Percentiles rank a stretch among this genome's conserved stretches.
phyloP scores from a whole-genome alignment of 1,140 invertebrate genomes.

The Halictus rubicundus region DNA sequence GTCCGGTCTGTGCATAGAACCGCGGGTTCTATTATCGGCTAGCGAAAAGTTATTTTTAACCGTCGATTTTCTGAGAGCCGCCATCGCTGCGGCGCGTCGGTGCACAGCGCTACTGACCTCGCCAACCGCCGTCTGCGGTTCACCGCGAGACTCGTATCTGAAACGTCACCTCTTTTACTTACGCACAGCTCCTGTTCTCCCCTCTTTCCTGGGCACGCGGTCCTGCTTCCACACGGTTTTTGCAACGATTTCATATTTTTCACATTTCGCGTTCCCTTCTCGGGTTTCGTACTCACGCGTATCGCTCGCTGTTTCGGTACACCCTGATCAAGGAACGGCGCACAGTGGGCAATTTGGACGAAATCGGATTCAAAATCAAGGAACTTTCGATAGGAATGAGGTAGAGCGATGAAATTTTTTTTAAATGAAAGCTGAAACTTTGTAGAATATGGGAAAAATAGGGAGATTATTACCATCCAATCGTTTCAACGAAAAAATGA shows the following conservation, averaged over 20 bases:
- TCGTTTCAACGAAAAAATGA: too few relatives aligned
- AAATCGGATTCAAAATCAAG: too few relatives aligned
- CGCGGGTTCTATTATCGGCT: background rate
- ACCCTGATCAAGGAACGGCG: too few relatives aligned
- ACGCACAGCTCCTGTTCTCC: background rate
- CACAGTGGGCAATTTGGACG: too few relatives aligned
- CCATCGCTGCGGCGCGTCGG: background rate
- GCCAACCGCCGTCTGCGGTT: constrained; percentile 4
- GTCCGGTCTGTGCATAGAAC: background rate
- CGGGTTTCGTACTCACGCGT: background rate
- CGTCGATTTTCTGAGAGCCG: background rate
- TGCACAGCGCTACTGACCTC: background rate
- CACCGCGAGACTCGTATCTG: background rate
- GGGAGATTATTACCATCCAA: too few relatives aligned
- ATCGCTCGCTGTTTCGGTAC: too few relatives aligned
- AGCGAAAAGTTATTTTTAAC: constrained; percentile 3
- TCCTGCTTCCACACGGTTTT: background rate
- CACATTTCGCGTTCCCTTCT: background rate
- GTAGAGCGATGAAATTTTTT: too few relatives aligned
- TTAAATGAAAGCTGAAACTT: too few relatives aligned
- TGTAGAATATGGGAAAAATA: too few relatives aligned
- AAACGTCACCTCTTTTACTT: constrained; percentile 5
- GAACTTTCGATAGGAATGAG: too few relatives aligned
- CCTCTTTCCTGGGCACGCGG: background rate
- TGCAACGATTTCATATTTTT: background rate